Evolutionary conservation across 1,140 invertebrate genomes (phyloP).

Genomic region (Nixonia krombeini): DNA sequence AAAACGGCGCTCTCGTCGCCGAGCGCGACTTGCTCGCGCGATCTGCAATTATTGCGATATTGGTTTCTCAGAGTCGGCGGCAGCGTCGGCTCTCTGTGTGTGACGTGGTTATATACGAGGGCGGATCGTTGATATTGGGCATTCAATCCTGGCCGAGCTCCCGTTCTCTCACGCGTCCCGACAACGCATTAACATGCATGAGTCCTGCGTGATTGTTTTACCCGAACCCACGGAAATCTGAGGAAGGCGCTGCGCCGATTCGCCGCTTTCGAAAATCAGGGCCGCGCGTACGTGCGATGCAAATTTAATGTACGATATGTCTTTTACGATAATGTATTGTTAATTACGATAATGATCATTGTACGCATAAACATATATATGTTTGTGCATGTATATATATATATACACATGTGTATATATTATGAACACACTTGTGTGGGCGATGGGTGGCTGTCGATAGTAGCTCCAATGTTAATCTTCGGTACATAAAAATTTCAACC

Average conservation of each 20-base stretch:
- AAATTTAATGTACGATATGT: conserved; percentile 67
- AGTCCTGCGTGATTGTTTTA: conserved; percentile 71
- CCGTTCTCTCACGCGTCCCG: conserved; percentile 62
- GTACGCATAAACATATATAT: no score
- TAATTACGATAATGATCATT: no score
- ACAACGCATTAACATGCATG: conserved; percentile 73
- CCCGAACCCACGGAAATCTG: conserved; percentile 66
- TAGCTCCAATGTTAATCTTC: conserved; percentile 42
- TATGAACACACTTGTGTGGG: no score
- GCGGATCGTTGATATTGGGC: conserved; percentile 68
- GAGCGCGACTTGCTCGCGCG: conserved; percentile 37
- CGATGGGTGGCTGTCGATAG: no score
- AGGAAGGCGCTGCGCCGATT: conserved; percentile 51
- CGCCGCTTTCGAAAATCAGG: conserved; percentile 54
- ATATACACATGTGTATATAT: no score
- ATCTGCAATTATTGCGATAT: conserved; percentile 63
- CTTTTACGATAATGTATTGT: no score
- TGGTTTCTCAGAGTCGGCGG: conserved; percentile 60
- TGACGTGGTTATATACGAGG: conserved; percentile 46
- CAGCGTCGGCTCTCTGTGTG: conserved; percentile 28
- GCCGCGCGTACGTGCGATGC: conserved; percentile 55
- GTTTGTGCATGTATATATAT: no score
- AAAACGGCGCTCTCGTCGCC: conserved; percentile 40
- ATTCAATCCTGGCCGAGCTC: conserved; percentile 67
- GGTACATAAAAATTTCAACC: conserved; percentile 38